Conservation (phyloP, 2,113 vertebrate genomes). For the Leptodactylus fuscus region DNA sequence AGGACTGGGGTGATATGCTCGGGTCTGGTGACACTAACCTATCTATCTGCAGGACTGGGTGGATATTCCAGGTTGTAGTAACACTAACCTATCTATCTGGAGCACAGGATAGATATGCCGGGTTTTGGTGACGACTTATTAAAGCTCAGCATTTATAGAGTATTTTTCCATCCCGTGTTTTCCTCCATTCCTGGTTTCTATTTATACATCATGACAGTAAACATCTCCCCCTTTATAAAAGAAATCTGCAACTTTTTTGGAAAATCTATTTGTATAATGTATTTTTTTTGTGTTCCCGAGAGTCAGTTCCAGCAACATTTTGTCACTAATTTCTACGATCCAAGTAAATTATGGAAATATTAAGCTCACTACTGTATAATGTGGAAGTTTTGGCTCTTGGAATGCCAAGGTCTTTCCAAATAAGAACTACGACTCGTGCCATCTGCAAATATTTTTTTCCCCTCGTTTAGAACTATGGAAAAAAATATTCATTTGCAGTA, state of each 20-base stretch:
- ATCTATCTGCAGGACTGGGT: too few relatives aligned
- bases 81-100: too few relatives aligned
- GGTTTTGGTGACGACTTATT: too few relatives aligned
- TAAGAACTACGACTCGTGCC: constrained; percentile 26
- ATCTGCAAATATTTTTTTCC: constrained; percentile 32
- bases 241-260: not conserved
- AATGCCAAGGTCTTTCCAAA: constrained; percentile 22
- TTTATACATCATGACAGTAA: too few relatives aligned
- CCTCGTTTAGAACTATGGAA: constrained; percentile 27
- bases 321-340: constrained; percentile 27
- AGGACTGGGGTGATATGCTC: too few relatives aligned
- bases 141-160: too few relatives aligned
- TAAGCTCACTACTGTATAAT: constrained; percentile 43
- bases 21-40: too few relatives aligned
- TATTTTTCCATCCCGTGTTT: too few relatives aligned
- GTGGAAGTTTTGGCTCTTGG: constrained; percentile 41
- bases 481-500: constrained; percentile 46
- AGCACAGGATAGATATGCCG: too few relatives aligned
- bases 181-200: too few relatives aligned
- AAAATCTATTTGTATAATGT: not conserved
- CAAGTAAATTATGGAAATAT: constrained; percentile 40
- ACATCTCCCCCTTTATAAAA: too few relatives aligned
- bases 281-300: not conserved
- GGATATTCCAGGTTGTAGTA: too few relatives aligned
- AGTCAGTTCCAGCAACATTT: constrained; percentile 16